Percentiles rank a stretch among this genome's conserved stretches.
Evolutionary conservation across 1,140 invertebrate species (phyloP).

Genomic region (Babylonia areolata): DNA sequence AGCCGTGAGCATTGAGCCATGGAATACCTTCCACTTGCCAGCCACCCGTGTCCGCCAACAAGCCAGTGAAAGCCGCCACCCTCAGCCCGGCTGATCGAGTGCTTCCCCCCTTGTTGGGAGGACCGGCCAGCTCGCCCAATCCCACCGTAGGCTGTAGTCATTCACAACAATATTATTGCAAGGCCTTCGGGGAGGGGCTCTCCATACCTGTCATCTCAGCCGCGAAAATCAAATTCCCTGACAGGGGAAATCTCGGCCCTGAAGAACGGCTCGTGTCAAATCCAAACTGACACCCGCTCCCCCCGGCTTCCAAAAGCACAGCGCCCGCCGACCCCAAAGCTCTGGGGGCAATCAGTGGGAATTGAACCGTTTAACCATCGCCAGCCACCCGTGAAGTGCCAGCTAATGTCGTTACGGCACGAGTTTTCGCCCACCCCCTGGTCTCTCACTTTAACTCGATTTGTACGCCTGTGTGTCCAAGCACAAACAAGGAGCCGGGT

Average conservation of each 20-base stretch:
- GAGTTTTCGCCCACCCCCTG: not conserved
- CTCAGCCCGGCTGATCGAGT: too few species aligned
- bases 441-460: not conserved
- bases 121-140: not conserved
- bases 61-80: too few species aligned
- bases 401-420: conserved; percentile 11
- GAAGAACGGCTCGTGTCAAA: not conserved
- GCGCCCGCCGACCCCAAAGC: too few species aligned
- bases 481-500: too few species aligned
- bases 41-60: not conserved
- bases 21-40: not conserved
- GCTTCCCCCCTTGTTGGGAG: not conserved
- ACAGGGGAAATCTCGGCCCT: not conserved
- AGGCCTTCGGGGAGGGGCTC: not conserved
- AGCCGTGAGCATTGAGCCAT: not conserved
- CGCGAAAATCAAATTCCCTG: conserved; percentile 1
- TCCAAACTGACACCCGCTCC: not conserved
- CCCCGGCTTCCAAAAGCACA: too few species aligned
- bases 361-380: not conserved
- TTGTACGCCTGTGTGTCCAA: not conserved
- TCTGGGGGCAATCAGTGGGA: not conserved
- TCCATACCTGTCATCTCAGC: not conserved
- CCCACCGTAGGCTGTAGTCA: not conserved
- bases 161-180: not conserved
- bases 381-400: not conserved